phyloP scores from a whole-genome alignment of 1,140 invertebrate genomes.

The Stegodyphus mimosarum region DNA sequence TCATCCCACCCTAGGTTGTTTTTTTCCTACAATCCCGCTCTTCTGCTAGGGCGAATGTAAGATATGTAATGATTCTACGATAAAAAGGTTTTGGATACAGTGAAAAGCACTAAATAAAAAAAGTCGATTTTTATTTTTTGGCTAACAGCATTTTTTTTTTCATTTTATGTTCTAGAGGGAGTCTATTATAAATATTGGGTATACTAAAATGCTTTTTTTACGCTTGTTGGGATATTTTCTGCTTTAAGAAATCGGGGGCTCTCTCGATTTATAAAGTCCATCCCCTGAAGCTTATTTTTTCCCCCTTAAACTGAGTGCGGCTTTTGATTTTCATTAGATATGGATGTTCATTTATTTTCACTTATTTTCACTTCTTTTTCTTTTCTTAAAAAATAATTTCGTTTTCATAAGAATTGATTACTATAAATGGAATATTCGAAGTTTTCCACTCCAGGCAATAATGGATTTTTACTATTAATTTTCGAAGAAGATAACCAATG shows the following conservation, averaged over 20 bases:
- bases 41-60: not conserved
- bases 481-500: conserved; percentile 2
- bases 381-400: conserved; percentile 1
- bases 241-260: not conserved
- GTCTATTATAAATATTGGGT: conserved; percentile 15
- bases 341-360: conserved; percentile 8
- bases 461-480: conserved; percentile 20
- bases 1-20: not conserved
- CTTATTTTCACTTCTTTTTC: not conserved
- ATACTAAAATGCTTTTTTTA: conserved; percentile 3
- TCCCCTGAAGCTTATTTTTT: not conserved
- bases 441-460: conserved; percentile 5
- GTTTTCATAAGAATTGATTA: conserved; percentile 11
- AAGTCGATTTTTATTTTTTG: conserved; percentile 2
- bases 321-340: conserved; percentile 11
- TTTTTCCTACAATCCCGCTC: not conserved
- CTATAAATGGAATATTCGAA: conserved; percentile 7
- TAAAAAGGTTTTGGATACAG: conserved; percentile 29
- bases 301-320: not conserved
- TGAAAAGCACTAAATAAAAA: conserved; percentile 1
- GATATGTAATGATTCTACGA: conserved; percentile 34
- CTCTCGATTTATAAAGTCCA: conserved; percentile 3
- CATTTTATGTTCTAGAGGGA: not conserved
- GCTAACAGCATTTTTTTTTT: not conserved
- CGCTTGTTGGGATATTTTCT: not conserved